Evolutionary conservation across 2,113 vertebrate species (phyloP).

Genomic region (Petromus typicus): DNA sequence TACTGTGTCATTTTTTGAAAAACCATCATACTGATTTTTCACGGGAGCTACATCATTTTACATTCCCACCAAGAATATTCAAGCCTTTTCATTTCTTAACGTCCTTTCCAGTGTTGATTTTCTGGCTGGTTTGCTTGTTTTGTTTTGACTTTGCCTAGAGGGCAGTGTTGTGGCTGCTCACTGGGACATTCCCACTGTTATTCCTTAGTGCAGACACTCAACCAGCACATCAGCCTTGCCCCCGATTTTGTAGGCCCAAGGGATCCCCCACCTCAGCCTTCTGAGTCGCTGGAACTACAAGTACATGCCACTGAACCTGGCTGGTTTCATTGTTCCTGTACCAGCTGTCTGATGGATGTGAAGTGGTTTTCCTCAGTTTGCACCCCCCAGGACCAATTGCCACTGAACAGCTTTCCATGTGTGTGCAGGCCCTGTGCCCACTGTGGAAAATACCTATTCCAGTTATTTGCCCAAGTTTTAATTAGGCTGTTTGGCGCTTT

Average conservation of each 20-base stretch:
- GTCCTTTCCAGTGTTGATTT: not conserved
- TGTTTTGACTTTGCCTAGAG: not conserved
- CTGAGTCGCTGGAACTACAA: not conserved
- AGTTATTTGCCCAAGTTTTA: not conserved
- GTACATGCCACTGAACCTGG: not conserved
- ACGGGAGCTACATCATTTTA: not conserved
- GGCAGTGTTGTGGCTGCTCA: too few relatives aligned
- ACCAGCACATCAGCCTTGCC: not conserved
- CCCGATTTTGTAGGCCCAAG: not conserved
- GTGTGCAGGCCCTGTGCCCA: not conserved
- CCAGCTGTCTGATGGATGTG: not conserved
- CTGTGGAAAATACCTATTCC: not conserved
- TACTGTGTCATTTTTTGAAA: too few relatives aligned
- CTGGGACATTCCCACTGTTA: not conserved
- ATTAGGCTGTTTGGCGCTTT: not conserved
- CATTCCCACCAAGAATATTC: not conserved
- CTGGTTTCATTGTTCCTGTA: not conserved
- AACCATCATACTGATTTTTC: not conserved
- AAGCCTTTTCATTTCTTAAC: not conserved
- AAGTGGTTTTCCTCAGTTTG: not conserved
- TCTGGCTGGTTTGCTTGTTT: not conserved
- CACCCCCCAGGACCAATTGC: too few relatives aligned
- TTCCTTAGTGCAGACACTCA: not conserved
- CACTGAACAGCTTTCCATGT: not conserved
- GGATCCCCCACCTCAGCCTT: not conserved